A percentile compares a stretch with the other conserved stretches of the same genome.
These are phyloP conservation scores for Pangasianodon hypophthalmus DNA, from an alignment of 2,113 vertebrate species.

Conservation along the genomic window DNA sequence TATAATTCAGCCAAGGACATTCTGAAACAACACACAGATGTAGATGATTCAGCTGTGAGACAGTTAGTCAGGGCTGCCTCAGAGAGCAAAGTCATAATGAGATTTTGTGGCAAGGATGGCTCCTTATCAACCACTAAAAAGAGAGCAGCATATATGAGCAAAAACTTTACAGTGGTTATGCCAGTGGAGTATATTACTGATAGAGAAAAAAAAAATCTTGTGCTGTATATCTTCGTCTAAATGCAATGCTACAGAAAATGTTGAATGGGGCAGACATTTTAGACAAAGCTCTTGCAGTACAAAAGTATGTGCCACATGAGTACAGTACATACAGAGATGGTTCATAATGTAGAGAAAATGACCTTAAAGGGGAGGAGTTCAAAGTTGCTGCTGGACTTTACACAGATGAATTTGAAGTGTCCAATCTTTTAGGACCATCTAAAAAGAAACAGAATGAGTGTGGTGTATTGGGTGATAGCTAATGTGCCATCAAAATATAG, in stretches of 20 bases:
- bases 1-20: slow-evolving; percentile 41
- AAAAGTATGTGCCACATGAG: slow-evolving; percentile 25
- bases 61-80: slow-evolving; percentile 6
- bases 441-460: slow-evolving; percentile 31
- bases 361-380: slow-evolving; percentile 28
- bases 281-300: slow-evolving; percentile 30
- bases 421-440: slow-evolving; percentile 15
- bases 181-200: slow-evolving; percentile 42
- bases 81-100: slow-evolving; percentile 21
- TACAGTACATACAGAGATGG: slow-evolving; percentile 41
- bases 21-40: slow-evolving; percentile 36
- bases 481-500: slow-evolving; percentile 37
- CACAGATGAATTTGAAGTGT: slow-evolving; percentile 28
- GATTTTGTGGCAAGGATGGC: slow-evolving; percentile 30
- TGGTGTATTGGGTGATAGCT: slow-evolving; percentile 28
- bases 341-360: slow-evolving; percentile 14
- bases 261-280: slow-evolving; percentile 44
- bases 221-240: slow-evolving; percentile 33
- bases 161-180: slow-evolving; percentile 34
- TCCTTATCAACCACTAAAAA: slow-evolving; percentile 41
- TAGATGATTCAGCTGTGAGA: slow-evolving; percentile 49
- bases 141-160: slow-evolving; percentile 33
- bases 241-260: slow-evolving; percentile 38
- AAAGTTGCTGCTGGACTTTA: slow-evolving; percentile 24
- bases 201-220: slow-evolving; percentile 31